phyloP scores from a whole-genome alignment of 2,888 invertebrate species.

The Onchidella celtica region DNA sequence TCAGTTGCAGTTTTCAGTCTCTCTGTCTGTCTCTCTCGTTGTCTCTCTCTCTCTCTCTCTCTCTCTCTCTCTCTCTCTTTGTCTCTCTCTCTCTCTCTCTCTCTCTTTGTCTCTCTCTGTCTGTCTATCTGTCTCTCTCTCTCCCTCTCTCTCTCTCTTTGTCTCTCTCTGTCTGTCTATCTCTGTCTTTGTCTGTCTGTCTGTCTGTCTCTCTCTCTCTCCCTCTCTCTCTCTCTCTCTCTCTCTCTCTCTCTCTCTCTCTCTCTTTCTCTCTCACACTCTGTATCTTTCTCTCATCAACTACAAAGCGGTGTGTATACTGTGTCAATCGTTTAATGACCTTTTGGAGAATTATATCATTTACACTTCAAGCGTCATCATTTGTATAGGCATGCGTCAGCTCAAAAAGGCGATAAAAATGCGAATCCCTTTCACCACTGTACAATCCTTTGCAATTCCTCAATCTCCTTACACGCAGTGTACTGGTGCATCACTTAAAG shows the following conservation, averaged over 20 bases:
- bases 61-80: neutral
- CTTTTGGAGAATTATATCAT: no score
- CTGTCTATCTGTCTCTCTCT: neutral
- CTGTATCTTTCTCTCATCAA: neutral
- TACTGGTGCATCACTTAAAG: no score
- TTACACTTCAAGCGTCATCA: no score
- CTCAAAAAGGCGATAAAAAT: no score
- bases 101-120: no score
- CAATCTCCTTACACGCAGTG: no score
- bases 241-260: neutral
- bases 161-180: constrained; percentile 9
- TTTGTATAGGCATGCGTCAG: no score
- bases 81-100: neutral
- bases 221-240: neutral
- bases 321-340: no score
- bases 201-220: neutral
- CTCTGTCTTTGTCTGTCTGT: neutral
- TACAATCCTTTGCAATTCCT: no score
- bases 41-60: constrained; percentile 30
- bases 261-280: constrained; percentile 5
- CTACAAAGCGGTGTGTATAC: no score
- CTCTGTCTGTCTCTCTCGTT: constrained; percentile 15
- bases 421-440: no score
- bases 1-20: neutral
- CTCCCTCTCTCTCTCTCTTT: neutral